Evolutionary conservation across 2,888 invertebrate species (phyloP).

Genomic region (Lamellibrachia columna): DNA sequence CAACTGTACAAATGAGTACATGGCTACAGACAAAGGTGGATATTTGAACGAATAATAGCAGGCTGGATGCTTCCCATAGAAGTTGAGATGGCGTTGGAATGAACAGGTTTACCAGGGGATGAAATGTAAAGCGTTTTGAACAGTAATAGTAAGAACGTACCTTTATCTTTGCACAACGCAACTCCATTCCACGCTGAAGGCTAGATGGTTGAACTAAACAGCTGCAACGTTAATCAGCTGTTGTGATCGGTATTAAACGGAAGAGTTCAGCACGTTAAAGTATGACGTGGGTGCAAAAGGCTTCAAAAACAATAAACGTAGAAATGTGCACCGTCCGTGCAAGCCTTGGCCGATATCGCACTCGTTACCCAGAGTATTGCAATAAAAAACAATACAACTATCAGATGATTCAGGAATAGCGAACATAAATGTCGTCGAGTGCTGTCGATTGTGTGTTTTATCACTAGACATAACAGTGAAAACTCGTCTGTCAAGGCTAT

Average conservation of each 20-base stretch:
- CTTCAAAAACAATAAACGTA: neutral
- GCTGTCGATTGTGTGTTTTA: neutral
- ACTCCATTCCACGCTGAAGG: neutral
- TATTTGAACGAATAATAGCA: too few relatives aligned
- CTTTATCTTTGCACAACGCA: neutral
- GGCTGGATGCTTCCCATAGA: too few relatives aligned
- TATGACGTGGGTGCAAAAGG: neutral
- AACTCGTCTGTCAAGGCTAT: neutral
- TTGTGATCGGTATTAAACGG: too few relatives aligned
- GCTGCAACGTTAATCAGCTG: neutral
- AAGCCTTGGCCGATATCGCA: neutral
- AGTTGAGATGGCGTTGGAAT: too few relatives aligned
- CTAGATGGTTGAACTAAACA: neutral
- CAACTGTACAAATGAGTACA: too few relatives aligned
- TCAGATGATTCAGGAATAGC: neutral
- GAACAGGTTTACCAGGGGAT: too few relatives aligned
- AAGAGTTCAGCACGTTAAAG: neutral
- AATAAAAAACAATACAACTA: neutral
- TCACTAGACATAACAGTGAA: neutral
- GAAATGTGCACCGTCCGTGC: neutral
- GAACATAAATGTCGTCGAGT: neutral
- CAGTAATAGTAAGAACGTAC: too few relatives aligned
- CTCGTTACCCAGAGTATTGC: neutral
- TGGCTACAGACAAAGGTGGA: too few relatives aligned
- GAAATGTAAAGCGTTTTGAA: too few relatives aligned